Percentiles rank a stretch among this genome's conserved stretches.
Conservation (phyloP, 2,113 vertebrate species). For the Muntiacus muntjak region DNA sequence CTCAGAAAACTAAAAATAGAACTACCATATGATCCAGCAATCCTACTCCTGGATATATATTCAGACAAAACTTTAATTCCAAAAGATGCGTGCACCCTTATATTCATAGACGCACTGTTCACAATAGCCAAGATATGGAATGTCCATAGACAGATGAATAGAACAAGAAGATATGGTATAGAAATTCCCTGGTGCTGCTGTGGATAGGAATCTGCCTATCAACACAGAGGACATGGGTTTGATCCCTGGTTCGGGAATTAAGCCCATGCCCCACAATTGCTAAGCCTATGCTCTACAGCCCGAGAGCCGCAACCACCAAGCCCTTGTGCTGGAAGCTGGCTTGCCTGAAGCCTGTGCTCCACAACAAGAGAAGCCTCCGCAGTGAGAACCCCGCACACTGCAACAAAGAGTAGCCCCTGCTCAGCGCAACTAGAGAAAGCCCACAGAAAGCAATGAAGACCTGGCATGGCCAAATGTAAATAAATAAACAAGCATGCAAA, state of each 20-base stretch:
- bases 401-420: neutral
- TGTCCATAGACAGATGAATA: neutral
- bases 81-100: neutral
- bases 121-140: neutral
- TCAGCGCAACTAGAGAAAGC: neutral
- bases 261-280: neutral
- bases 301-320: neutral
- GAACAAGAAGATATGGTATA: neutral
- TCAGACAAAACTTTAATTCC: neutral
- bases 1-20: neutral
- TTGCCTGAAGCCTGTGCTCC: neutral
- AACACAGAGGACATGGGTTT: neutral
- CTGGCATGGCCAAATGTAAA: neutral
- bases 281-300: neutral
- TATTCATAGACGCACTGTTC: neutral
- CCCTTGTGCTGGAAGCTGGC: neutral
- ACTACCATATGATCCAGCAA: neutral
- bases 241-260: neutral
- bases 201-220: neutral
- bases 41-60: neutral
- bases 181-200: neutral
- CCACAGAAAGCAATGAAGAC: neutral
- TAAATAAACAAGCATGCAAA: neutral
- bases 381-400: rapidly evolving
- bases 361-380: neutral